Base-by-base conservation (phyloP, 1,140 invertebrate genomes). In the Lysiphlebus fabarum region DNA sequence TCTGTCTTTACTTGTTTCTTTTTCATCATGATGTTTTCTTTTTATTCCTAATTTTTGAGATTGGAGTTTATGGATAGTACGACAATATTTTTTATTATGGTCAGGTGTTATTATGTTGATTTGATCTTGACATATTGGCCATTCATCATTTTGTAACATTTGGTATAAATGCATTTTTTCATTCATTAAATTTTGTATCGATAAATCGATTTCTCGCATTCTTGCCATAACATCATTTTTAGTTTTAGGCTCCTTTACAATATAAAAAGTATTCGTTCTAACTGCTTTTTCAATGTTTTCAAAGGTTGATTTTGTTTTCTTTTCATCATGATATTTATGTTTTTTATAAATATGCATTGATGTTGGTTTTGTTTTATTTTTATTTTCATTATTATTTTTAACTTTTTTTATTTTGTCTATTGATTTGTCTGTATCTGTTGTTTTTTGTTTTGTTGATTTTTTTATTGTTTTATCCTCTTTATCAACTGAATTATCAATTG, bases 131-230 rank as follows among this genome's bases (percentile, higher is more conserved):
- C n/a, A 8, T 12, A 12, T 43, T 6, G 62, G 14, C 10, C 60
- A 59, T 9, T 58, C 17, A 7, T 62, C 63, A 26, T 26, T 69
- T 6, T 73, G 64, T 6, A 79, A 44, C 55, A 74, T 61, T 14
- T 74, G 68, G 53, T 80, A 77, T 1, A 80, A 58, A 0, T 65
- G 61, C 56, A 80, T 64, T 48, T 79, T 80, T 33, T 79, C 75
- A 5, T 70, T 67, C 61, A 75, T 70, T 2, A 80, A 47, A 17
- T 75, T 75, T 11, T 78, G 73, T 6, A 79, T 77, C 51, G 77
- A 71, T 5, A 77, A 34, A 36, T 80, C 78, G 9, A 80, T 80
- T 37, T 77, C 70, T 2, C 77, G 68, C 71, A 80, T 76, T 56
- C 75, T 73, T 0, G 67, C 56, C 59, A 77, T 64, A 4, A 80